A percentile compares a stretch with the other conserved stretches of the same genome.
phyloP scores from a whole-genome alignment of 2,797 vertebrate genomes.

The Pelobates cultripes region DNA sequence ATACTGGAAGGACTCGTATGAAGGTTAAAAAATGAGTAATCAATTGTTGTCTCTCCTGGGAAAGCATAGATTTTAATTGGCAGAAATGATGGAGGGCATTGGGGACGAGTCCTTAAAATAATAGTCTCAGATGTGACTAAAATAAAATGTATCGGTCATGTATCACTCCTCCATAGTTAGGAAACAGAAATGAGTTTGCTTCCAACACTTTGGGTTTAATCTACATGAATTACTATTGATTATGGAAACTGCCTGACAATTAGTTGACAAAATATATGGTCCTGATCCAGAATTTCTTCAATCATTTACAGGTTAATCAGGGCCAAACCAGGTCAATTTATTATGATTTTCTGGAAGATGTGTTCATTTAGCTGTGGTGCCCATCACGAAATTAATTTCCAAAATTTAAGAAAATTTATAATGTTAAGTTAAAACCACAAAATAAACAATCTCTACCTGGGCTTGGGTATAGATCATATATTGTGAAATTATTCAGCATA shows the following conservation, averaged over 20 bases:
- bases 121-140: background rate
- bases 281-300: too few species aligned
- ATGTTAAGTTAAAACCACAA: too few species aligned
- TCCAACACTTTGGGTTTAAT: background rate
- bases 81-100: slow-evolving; percentile 48
- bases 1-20: slow-evolving; percentile 31
- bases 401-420: too few species aligned
- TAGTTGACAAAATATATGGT: too few species aligned
- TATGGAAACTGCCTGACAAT: background rate
- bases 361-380: too few species aligned
- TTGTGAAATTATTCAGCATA: too few species aligned
- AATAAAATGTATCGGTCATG: slow-evolving; percentile 29
- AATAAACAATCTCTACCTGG: too few species aligned
- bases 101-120: slow-evolving; percentile 14
- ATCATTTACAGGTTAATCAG: too few species aligned
- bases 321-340: too few species aligned
- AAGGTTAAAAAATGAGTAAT: slow-evolving; percentile 49
- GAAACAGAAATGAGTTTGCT: background rate
- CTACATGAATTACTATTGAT: background rate
- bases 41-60: slow-evolving; percentile 36
- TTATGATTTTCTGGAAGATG: too few species aligned
- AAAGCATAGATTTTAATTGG: slow-evolving; percentile 42
- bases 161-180: background rate
- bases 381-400: too few species aligned
- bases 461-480: too few species aligned